Evolutionary conservation across 1,140 invertebrate species (phyloP).

Genomic region (Pentalonia nigronervosa): DNA sequence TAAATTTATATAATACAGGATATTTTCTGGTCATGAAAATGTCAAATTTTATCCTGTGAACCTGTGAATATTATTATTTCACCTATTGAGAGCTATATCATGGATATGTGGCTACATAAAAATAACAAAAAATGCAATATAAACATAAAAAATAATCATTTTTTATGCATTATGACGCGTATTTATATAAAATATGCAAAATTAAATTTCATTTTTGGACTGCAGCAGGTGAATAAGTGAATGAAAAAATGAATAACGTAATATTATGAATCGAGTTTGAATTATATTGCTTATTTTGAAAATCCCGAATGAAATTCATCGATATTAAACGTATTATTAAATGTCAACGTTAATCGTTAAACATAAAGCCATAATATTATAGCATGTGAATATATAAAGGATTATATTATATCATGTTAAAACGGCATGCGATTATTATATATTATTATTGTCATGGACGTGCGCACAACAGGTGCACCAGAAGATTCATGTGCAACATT

Average conservation of each 20-base stretch:
- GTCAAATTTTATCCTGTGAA: not conserved
- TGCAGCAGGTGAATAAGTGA: no score
- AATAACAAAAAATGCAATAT: not conserved
- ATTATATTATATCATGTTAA: not conserved
- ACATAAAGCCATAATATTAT: not conserved
- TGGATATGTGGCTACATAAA: no score
- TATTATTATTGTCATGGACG: no score
- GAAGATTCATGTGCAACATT: no score
- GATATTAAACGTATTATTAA: not conserved
- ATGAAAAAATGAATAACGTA: no score
- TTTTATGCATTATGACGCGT: not conserved
- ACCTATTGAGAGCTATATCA: no score
- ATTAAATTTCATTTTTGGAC: not conserved
- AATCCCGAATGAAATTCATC: not conserved
- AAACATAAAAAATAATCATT: not conserved
- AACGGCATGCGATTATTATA: no score
- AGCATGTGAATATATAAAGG: not conserved
- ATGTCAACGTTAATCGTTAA: not conserved
- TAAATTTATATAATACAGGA: not conserved
- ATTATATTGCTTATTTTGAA: not conserved
- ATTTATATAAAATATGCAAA: not conserved
- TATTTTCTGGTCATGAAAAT: not conserved
- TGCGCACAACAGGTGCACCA: no score
- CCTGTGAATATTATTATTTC: no score
- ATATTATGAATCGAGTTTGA: not conserved